Evolutionary conservation across 2,797 vertebrate species (phyloP), one percentile per base, ranked within the genome.

Genomic region (Numenius phaeopus): DNA sequence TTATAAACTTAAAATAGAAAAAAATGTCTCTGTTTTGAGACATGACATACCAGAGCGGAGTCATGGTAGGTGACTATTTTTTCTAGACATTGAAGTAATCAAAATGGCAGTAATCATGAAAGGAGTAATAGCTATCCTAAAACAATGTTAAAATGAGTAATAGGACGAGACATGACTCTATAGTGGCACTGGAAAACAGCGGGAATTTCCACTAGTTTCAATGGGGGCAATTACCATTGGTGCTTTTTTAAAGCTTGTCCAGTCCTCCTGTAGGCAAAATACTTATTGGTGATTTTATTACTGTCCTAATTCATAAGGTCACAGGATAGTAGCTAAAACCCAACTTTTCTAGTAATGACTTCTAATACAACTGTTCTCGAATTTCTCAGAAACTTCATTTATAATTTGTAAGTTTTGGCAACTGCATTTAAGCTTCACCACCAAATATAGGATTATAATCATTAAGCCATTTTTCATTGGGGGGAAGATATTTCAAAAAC

Each of bases 101-200:
- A 59, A 94, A 94, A 90, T 89, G 47, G 84, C 75, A 66, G 59
- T 82, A 83, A 79, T 87, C 32, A 79, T 66, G 71, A 91, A 83
- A 83, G 40, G 24, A 91, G 54, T 84, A 90, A 89, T 71, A 70
- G 70, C 58, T 94, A 89, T 84, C 54, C 78, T 65, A 79, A 87
- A 84, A 62, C 62, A 90, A 72, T 58, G 21, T 79, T 84, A 62
- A 90, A 94, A 75, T 40, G 29, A 84, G 50, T 70, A 84, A 76
- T 73, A 84, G 83, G 46, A 83, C 2, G 12, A 93, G 62, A 76
- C 39, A 52, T 12, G 20, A 73, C 52, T 79, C 47, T 81, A 72
- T 44, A 80, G 65, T 54, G 20, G 12, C 13, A 27, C 5, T 93
- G 73, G 40, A 87, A 78, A 86, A 81, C 21, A 82, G 24, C 37